Conservation (phyloP, 53 echinoderm and acorn worm species). For the Patiria pectinifera region DNA sequence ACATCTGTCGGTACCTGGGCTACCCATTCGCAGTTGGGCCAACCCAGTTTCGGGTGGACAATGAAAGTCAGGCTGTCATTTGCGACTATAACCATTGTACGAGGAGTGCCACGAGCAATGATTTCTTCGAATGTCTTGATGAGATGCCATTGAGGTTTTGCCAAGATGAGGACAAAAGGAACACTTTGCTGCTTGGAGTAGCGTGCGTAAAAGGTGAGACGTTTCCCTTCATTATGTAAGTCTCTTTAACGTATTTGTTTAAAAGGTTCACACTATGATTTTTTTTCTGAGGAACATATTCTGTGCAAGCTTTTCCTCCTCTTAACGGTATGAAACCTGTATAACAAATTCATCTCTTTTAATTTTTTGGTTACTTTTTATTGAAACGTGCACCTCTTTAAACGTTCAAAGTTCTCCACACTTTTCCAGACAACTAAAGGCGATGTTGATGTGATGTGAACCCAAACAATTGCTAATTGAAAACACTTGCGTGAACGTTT, state of each 20-base stretch:
- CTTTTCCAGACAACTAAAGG: too few relatives aligned
- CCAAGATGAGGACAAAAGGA: background rate
- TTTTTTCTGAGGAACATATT: too few relatives aligned
- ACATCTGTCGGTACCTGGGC: background rate
- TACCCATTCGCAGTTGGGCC: background rate
- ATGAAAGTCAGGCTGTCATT: background rate
- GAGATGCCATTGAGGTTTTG: background rate
- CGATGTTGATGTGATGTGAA: too few relatives aligned
- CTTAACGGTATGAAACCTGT: too few relatives aligned
- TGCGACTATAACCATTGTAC: background rate
- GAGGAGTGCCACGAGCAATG: background rate
- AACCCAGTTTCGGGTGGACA: background rate
- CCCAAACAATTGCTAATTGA: too few relatives aligned
- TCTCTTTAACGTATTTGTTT: background rate
- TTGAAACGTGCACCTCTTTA: too few relatives aligned
- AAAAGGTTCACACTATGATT: too few relatives aligned
- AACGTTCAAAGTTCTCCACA: too few relatives aligned
- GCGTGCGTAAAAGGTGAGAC: background rate
- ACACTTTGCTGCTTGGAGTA: background rate
- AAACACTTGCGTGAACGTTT: too few relatives aligned
- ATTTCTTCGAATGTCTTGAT: background rate
- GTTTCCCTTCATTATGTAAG: background rate
- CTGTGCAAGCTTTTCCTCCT: too few relatives aligned
- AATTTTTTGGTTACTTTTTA: too few relatives aligned
- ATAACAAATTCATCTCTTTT: too few relatives aligned